A percentile compares a stretch with the other conserved stretches of the same genome.
Evolutionary conservation across 2,888 invertebrate genomes (phyloP).

Genomic region (Oeneis ivallda): DNA sequence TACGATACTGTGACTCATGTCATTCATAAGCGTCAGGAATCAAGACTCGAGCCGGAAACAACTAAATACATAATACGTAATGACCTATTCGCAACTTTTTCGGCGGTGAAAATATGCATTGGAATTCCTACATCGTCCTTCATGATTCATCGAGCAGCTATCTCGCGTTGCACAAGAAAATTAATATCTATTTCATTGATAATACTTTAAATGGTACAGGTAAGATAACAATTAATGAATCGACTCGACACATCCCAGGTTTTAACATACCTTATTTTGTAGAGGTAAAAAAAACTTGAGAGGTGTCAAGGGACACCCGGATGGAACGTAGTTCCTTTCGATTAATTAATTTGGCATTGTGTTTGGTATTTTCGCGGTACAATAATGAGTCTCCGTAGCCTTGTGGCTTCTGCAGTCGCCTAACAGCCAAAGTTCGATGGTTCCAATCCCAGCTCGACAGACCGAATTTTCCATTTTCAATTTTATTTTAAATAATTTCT

Average conservation of each 20-base stretch:
- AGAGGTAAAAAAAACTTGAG: neutral
- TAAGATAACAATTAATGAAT: neutral
- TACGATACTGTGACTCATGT: slow-evolving; percentile 29
- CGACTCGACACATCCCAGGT: no score
- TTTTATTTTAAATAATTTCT: no score
- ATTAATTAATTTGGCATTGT: no score
- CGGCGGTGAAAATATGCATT: slow-evolving; percentile 41
- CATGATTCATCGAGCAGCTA: slow-evolving; percentile 37
- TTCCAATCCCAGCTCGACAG: no score
- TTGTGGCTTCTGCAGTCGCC: no score
- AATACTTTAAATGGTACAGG: neutral
- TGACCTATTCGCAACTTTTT: slow-evolving; percentile 28
- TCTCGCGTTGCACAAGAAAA: slow-evolving; percentile 1
- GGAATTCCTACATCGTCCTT: slow-evolving; percentile 41
- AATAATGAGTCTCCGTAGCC: no score
- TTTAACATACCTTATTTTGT: no score
- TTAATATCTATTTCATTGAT: neutral
- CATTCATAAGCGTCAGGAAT: slow-evolving; percentile 22
- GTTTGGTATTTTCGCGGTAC: no score
- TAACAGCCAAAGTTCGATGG: no score
- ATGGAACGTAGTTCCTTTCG: no score
- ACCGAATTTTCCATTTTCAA: no score
- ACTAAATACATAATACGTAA: neutral
- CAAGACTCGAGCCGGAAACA: slow-evolving; percentile 25
- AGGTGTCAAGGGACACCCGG: no score